These are phyloP conservation scores for Nephila pilipes DNA, from an alignment of 1,140 invertebrate genomes.

Conservation along the genomic window DNA sequence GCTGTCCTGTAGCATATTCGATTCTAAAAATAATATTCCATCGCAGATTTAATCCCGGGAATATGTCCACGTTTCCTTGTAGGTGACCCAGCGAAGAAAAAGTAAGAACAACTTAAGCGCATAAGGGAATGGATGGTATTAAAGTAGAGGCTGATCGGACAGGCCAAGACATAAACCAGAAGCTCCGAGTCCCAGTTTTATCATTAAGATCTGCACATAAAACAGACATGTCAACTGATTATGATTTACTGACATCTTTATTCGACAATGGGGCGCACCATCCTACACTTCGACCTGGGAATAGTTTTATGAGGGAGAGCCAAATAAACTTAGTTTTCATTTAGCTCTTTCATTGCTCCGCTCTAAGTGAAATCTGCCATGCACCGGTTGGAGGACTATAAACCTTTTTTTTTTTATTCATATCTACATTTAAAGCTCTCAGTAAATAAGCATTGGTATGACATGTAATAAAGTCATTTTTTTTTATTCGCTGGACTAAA, in stretches of 20 bases:
- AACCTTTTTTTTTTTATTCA: no score
- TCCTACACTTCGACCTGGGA: slow-evolving; percentile 35
- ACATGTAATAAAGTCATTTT: no score
- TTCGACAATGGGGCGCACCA: not conserved
- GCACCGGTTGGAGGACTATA: not conserved
- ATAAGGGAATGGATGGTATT: slow-evolving; percentile 1
- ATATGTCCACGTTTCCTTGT: not conserved
- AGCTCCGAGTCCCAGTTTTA: slow-evolving; percentile 39
- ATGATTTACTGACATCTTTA: slow-evolving; percentile 51
- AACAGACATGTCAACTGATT: slow-evolving; percentile 49
- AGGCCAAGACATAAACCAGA: slow-evolving; percentile 14
- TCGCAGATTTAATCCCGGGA: not conserved
- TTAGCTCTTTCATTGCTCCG: not conserved
- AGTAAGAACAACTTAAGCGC: not conserved
- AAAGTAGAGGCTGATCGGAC: not conserved
- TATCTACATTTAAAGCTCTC: no score
- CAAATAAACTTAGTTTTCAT: slow-evolving; percentile 31
- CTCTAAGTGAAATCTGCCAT: not conserved
- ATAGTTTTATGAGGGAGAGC: slow-evolving; percentile 16
- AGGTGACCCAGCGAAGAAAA: not conserved
- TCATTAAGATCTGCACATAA: slow-evolving; percentile 60
- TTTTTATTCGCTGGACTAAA: no score
- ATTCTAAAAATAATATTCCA: no score
- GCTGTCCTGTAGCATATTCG: no score
- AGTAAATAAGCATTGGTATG: no score